These are phyloP conservation scores for Poliocrania exsul DNA, from an alignment of 2,797 vertebrate species.

Conservation along the genomic window DNA sequence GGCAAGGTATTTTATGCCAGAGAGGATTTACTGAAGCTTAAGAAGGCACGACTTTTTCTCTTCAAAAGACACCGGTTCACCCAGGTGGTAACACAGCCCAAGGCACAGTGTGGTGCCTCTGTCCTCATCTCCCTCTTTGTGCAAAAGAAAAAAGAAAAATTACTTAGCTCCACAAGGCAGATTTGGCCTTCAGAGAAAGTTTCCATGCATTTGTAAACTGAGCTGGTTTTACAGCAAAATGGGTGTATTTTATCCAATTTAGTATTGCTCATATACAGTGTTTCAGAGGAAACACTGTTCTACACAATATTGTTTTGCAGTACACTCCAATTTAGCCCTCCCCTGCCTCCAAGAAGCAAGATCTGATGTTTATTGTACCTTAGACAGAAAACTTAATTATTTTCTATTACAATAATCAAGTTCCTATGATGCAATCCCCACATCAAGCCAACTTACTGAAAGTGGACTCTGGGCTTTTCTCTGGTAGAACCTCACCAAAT, in stretches of 20 bases:
- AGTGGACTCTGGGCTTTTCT: neutral
- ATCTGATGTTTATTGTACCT: neutral
- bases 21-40: neutral
- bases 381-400: neutral
- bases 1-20: neutral
- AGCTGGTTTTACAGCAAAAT: neutral
- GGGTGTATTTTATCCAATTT: neutral
- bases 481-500: neutral
- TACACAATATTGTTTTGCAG: neutral
- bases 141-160: neutral
- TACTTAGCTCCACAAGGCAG: neutral
- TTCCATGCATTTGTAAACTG: neutral
- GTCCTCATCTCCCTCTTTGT: neutral
- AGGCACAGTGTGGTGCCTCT: neutral
- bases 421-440: neutral
- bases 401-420: neutral
- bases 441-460: neutral
- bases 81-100: neutral
- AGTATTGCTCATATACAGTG: neutral
- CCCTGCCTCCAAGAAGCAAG: neutral
- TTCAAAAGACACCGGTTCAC: neutral
- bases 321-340: neutral
- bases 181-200: neutral
- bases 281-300: neutral
- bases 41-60: neutral